Conservation (phyloP, 2,888 invertebrate genomes). For the Temnothorax ravouxi region DNA sequence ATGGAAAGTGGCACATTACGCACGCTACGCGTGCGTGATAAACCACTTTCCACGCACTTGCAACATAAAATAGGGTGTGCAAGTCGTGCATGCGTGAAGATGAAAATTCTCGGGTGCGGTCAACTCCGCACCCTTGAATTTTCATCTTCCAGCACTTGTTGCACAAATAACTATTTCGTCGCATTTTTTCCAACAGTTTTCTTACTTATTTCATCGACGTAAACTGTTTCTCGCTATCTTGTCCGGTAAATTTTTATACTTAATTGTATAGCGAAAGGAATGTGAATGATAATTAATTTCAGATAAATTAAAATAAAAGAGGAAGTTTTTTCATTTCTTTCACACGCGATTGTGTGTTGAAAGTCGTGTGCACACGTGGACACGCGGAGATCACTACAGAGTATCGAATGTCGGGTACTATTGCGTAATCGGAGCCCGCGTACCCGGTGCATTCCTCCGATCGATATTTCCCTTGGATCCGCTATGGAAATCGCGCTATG, state of each 20-base stretch:
- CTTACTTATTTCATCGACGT: background rate
- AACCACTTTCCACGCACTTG: too few relatives aligned
- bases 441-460: constrained; percentile 10
- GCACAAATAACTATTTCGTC: too few relatives aligned
- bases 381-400: background rate
- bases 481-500: constrained; percentile 38
- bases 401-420: constrained; percentile 15
- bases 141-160: too few relatives aligned
- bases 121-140: too few relatives aligned
- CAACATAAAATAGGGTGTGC: too few relatives aligned
- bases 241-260: background rate
- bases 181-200: background rate
- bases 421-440: constrained; percentile 27
- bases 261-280: background rate
- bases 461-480: constrained; percentile 45
- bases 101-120: too few relatives aligned
- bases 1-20: too few relatives aligned
- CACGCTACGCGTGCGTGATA: too few relatives aligned
- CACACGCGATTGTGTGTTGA: background rate
- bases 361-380: background rate
- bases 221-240: background rate
- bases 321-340: background rate
- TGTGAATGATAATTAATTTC: background rate
- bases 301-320: background rate
- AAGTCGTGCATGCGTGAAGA: too few relatives aligned